Base-by-base conservation (phyloP, 1,140 invertebrate genomes). In the Listronotus oregonensis region DNA sequence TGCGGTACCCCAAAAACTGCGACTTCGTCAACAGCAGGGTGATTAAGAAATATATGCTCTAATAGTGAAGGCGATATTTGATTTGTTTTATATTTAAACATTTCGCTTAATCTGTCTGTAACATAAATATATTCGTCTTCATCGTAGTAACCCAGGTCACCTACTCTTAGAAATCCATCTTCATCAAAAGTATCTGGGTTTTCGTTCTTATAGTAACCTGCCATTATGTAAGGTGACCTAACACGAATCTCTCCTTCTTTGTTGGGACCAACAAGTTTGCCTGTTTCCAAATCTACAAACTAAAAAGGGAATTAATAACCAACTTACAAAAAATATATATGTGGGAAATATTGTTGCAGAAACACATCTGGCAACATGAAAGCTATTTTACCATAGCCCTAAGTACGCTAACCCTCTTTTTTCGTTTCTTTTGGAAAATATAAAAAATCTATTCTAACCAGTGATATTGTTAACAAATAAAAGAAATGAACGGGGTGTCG, bases 61-160 rank as follows among this genome's bases (percentile, higher is more conserved):
- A 94, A 79, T 78, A 93, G 89, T 0, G 90, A 87, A 59, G 91
- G 91, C 0, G 89, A 82, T 77, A 88, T 87, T 82, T 93, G 90
- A 69, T 86, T 87, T 34, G 85, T 89, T 78, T 92, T 91, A 72
- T 88, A 90, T 74, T 93, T 93, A 51, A 93, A 92, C 5, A 93
- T 78, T 71, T 93, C 90, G 74, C 93, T 94, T 0, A 92, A 76
- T 42, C 91, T 80, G 73, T 93, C 91, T 1, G 89, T 85, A 66
- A 94, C 86, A 63, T 84, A 90, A 68, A 93, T 85, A 67, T 83
- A 85, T 2, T 84, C 84, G 9, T 90, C 82, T 6, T 85, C 75
- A 69, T 92, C 89, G 68, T 85, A 87, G 72, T 88, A 90, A 3
- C 87, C 90, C 59, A 93, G 82, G 75, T 93, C 90, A 11, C 91